A percentile compares a stretch with the other conserved stretches of the same genome.
These are phyloP conservation scores for Thaleichthys pacificus DNA, from an alignment of 2,797 vertebrate genomes.

Conservation along the genomic window DNA sequence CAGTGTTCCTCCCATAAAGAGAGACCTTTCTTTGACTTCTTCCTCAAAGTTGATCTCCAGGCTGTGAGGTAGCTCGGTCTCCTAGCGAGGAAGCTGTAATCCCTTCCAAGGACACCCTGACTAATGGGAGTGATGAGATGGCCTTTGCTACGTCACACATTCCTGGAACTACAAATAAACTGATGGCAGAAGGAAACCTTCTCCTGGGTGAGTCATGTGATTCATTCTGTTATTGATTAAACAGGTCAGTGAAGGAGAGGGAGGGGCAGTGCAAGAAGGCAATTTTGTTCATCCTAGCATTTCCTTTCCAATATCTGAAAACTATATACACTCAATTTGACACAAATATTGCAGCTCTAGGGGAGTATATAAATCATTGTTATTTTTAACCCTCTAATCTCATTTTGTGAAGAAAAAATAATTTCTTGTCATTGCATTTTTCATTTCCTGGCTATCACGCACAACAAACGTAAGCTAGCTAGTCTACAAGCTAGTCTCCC, in stretches of 20 bases:
- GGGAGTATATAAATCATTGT: no score
- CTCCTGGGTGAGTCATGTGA: not conserved
- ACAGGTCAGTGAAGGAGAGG: not conserved
- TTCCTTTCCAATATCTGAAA: not conserved
- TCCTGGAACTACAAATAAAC: not conserved
- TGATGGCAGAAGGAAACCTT: not conserved
- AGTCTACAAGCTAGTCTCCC: no score
- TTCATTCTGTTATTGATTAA: conserved; percentile 1
- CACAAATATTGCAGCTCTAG: no score
- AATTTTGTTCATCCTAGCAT: not conserved
- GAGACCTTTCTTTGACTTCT: conserved; percentile 31
- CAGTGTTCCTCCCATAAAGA: conserved; percentile 9
- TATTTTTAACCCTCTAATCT: no score
- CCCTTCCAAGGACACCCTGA: conserved; percentile 10
- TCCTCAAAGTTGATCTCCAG: not conserved
- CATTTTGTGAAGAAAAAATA: no score
- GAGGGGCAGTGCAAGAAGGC: not conserved
- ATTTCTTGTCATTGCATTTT: no score
- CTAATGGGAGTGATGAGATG: conserved; percentile 8
- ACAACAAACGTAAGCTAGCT: no score
- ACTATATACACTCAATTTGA: no score
- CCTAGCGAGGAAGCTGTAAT: conserved; percentile 7
- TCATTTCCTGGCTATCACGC: no score
- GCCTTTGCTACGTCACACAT: not conserved
- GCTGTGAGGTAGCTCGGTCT: not conserved